A percentile compares a stretch with the other conserved stretches of the same genome.
Evolutionary conservation across 2,797 vertebrate species (phyloP).

Genomic region (Xyrichtys novacula): DNA sequence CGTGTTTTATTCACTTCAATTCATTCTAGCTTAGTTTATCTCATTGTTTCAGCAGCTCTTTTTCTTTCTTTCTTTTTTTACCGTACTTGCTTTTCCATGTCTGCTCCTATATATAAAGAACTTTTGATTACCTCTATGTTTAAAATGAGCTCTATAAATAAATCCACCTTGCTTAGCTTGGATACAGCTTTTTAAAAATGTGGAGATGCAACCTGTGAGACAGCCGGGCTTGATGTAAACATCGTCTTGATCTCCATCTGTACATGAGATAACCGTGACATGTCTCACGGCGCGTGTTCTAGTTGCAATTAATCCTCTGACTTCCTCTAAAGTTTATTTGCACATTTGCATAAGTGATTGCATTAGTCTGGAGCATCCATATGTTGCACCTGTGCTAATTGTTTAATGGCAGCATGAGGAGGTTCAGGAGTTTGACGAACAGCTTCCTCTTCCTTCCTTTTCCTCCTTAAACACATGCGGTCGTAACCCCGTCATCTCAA

Average conservation of each 20-base stretch:
- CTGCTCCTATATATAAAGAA: background rate
- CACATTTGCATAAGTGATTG: slow-evolving; percentile 77
- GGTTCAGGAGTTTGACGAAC: background rate
- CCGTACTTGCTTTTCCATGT: background rate
- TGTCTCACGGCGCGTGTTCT: slow-evolving; percentile 58
- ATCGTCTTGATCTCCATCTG: slow-evolving; percentile 54
- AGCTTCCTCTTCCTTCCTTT: slow-evolving; percentile 21
- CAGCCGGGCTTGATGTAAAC: slow-evolving; percentile 27
- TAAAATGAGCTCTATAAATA: background rate
- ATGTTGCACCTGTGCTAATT: slow-evolving; percentile 78
- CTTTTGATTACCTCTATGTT: background rate
- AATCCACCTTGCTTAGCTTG: background rate
- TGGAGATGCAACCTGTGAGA: slow-evolving; percentile 6
- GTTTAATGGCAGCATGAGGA: slow-evolving; percentile 55
- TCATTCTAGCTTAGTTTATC: background rate
- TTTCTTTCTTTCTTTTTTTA: background rate
- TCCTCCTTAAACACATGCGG: background rate
- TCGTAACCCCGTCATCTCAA: slow-evolving; percentile 6
- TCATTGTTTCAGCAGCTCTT: background rate
- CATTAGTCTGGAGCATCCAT: slow-evolving; percentile 64
- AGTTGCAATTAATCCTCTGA: slow-evolving; percentile 54
- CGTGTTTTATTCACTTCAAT: too few relatives aligned
- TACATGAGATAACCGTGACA: slow-evolving; percentile 53
- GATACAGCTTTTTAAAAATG: background rate
- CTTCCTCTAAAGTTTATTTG: slow-evolving; percentile 56